Base-by-base conservation (phyloP, 2,113 vertebrate species). In the Meles meles region DNA sequence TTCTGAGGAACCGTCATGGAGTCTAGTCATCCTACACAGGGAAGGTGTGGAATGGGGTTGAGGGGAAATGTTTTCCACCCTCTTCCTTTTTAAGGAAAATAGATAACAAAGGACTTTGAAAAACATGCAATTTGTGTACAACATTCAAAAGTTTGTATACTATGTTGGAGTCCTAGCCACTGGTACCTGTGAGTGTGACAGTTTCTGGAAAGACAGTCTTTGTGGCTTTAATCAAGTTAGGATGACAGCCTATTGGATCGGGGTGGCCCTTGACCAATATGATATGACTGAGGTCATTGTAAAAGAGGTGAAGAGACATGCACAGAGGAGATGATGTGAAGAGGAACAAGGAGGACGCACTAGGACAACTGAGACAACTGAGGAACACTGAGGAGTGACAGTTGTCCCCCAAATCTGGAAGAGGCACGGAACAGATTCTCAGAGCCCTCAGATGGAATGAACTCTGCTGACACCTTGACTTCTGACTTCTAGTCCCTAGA, bases 61-160 rank as follows among this genome's bases (percentile, higher is more conserved):
- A 90, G 34, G 18, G 27, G 39, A 25, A 29, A 6, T 95, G 17
- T 57, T 95, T 86, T n/a, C 42, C 0, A 52, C 37, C 39, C 63
- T 57, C 4, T 77, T 72, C 25, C 27, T 71, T 71, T 84, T 85
- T 59, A 39, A 88, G 52, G 39, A 80, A 97, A 88, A 80, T 17
- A 80, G 34, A 42, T 57, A 10, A 14, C 31, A 49, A 74, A 76
- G 2, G 25, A 15, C 72, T 91, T 93, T 76, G 5, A 67, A 92
- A 91, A 85, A 47, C 7, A 57, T 18, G 8, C 44, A 39, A 2
- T 80, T 80, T 74, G 49, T 37, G 87, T 27, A 47, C 47, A 59
- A 59, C 79, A 15, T 67, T 67, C 71, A 65, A 55, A 25, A 9
- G 20, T 88, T 18, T 84, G 8, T 86, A 13, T 52, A 37, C 57